phyloP scores from a whole-genome alignment of 2,888 invertebrate species.

The Lepeophtheirus nordmannii region DNA sequence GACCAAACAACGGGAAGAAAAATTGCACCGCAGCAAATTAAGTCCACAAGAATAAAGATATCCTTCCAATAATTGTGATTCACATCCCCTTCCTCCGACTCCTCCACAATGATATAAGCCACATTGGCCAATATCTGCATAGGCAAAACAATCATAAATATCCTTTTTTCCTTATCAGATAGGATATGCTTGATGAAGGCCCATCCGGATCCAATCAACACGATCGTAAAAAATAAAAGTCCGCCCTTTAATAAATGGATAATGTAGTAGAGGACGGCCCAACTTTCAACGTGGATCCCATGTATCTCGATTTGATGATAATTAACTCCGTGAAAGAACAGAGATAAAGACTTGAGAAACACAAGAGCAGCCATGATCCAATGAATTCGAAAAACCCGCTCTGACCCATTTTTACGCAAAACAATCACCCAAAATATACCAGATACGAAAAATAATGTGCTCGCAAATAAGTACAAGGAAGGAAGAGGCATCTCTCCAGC shows the following conservation, averaged over 20 bases:
- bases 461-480: conserved; percentile 76
- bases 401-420: conserved; percentile 49
- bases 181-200: conserved; percentile 95
- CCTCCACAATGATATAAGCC: conserved; percentile 89
- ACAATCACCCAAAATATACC: conserved; percentile 83
- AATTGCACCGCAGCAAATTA: conserved; percentile 89
- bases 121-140: conserved; percentile 92
- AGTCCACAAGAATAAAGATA: conserved; percentile 79
- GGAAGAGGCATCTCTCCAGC: conserved; percentile 95
- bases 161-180: conserved; percentile 84
- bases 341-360: conserved; percentile 71
- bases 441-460: conserved; percentile 70
- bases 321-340: conserved; percentile 86
- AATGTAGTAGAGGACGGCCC: conserved; percentile 93
- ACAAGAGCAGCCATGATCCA: conserved; percentile 89
- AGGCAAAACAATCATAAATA: conserved; percentile 94
- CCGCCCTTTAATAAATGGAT: conserved; percentile 91
- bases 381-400: conserved; percentile 50
- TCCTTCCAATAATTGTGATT: conserved; percentile 80
- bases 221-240: conserved; percentile 83
- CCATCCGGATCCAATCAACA: conserved; percentile 95
- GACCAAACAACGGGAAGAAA: conserved; percentile 91
- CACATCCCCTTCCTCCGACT: conserved; percentile 80
- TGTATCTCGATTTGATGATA: conserved; percentile 82
- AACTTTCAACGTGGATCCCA: conserved; percentile 86